Base-by-base conservation (phyloP, 2,113 vertebrate genomes). In the Tetrax tetrax region DNA sequence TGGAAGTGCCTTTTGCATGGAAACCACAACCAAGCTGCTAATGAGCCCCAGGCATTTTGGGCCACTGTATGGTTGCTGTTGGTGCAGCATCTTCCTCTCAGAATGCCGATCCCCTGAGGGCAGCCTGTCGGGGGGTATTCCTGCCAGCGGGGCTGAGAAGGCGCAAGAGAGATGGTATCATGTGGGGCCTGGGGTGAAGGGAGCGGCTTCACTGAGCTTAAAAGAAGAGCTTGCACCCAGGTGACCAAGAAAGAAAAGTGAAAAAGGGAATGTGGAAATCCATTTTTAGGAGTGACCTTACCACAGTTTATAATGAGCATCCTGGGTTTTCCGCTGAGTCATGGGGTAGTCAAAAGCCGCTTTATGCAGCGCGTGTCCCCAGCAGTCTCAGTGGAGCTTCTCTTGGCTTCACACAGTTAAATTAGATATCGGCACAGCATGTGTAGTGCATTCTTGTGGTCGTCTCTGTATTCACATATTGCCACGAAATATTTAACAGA, bases 321-420 rank as follows among this genome's bases (percentile, higher is more conserved):
- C 50, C 61, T 63, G 45, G n/a, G 47, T 81, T 96, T 96, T 85
- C 66, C 70, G 93, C 89, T 94, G 91, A 96, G 69, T 91, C 95
- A 96, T 0, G 1, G 72, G 68, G 38, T 1, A 91, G 25, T 51
- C 69, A 93, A 87, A 92, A 80, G 54, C 7, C 0, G 6, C 50
- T 83, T 89, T 83, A 56, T 70, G 22, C 41, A 28, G 18, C 12
- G 3, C 2, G 0, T 64, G 64, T 86, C 91, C 59, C 84, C 11
- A 1, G 50, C 47, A 83, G 74, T 68, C 59, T 54, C 78, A 2
- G 2, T 12, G 64, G 74, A 85, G 16, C 50, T 88, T 63, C 57
- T 28, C 50, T 80, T 85, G 75, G 45, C 69, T 77, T 74, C 45
- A 41, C 81, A 74, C 20, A 28, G 35, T 53, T 66, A 66, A 94